These are phyloP conservation scores for Myotis lucifugus DNA, from an alignment of 2,113 vertebrate species.

Conservation along the genomic window DNA sequence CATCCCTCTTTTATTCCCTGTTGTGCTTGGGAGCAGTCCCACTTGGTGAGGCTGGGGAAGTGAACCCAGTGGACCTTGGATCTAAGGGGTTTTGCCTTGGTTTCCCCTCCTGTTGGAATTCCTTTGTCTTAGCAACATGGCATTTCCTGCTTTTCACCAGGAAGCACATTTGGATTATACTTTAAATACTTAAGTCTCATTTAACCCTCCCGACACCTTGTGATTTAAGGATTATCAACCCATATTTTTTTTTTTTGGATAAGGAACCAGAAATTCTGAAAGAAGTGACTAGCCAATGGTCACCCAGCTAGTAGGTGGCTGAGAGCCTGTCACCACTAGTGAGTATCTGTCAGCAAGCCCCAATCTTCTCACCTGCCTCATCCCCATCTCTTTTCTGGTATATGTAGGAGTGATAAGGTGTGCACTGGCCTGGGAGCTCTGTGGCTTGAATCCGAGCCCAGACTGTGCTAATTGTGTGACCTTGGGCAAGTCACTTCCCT, in stretches of 20 bases:
- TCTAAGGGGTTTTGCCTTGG: not conserved
- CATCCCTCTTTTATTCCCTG: not conserved
- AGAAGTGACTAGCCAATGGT: not conserved
- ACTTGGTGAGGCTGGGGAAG: not conserved
- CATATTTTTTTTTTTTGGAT: not conserved
- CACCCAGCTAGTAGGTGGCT: not conserved
- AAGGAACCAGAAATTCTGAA: not conserved
- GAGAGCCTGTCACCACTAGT: not conserved
- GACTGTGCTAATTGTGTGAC: not conserved
- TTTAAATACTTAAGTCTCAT: not conserved
- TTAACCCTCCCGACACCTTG: not conserved
- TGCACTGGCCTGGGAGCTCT: not conserved
- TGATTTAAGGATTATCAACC: not conserved
- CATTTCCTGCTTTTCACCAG: not conserved
- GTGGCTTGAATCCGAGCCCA: not conserved
- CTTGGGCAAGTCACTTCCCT: not conserved
- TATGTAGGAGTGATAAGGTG: not conserved
- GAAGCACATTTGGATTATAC: not conserved
- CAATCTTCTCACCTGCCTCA: not conserved
- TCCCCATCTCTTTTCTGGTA: not conserved
- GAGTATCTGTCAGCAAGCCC: no score
- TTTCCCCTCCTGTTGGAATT: not conserved
- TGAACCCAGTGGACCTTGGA: not conserved
- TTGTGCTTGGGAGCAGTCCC: not conserved
- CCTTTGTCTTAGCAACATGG: not conserved